Evolutionary conservation across 2,113 vertebrate genomes (phyloP).

Genomic region (Aldabrachelys gigantea): DNA sequence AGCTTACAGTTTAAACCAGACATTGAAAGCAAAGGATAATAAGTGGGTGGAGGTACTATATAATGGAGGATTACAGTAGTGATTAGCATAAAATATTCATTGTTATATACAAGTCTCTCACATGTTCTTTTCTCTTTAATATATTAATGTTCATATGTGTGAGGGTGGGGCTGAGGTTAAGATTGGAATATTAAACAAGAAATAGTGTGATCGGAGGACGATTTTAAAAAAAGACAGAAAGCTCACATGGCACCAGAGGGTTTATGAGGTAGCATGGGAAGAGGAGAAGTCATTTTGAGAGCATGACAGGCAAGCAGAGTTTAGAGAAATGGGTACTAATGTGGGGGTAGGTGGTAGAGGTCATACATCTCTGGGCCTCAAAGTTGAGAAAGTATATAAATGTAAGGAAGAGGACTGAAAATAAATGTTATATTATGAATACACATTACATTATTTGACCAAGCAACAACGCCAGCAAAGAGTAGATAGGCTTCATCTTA

Average conservation of each 20-base stretch:
- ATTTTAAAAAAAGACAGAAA: not conserved
- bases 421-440: not conserved
- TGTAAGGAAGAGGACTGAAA: not conserved
- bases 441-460: not conserved
- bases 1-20: not conserved
- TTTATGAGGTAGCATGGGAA: not conserved
- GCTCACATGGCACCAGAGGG: not conserved
- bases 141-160: not conserved
- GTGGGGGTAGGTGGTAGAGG: not conserved
- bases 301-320: not conserved
- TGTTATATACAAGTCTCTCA: not conserved
- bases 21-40: not conserved
- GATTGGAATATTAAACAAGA: not conserved
- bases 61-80: not conserved
- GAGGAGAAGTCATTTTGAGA: not conserved
- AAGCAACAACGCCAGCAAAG: not conserved
- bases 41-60: not conserved
- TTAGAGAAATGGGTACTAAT: not conserved
- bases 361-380: not conserved
- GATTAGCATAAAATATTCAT: not conserved
- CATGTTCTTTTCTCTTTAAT: not conserved
- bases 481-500: not conserved
- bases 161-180: not conserved
- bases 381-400: not conserved
- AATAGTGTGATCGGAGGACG: not conserved